Evolutionary conservation across 2,888 invertebrate species (phyloP).

Genomic region (Cabera pusaria): DNA sequence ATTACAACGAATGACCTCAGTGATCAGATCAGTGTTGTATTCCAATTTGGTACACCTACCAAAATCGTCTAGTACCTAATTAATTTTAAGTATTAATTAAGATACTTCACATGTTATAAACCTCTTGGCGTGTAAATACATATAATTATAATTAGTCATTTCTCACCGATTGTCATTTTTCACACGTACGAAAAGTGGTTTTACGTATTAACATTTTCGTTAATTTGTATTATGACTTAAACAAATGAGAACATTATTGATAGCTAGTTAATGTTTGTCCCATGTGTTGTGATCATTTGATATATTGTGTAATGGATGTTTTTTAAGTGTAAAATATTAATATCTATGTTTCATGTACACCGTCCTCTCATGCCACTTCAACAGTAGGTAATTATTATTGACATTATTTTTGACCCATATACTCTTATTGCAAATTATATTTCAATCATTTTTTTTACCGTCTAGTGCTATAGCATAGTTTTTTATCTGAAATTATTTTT

Average conservation of each 20-base stretch:
- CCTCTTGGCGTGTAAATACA: constrained; percentile 49
- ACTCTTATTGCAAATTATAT: too few relatives aligned
- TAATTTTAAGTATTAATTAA: constrained; percentile 59
- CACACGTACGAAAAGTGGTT: constrained; percentile 14
- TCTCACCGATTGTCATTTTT: constrained; percentile 37
- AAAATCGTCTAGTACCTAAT: constrained; percentile 74
- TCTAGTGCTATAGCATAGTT: too few relatives aligned
- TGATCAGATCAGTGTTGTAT: constrained; percentile 66
- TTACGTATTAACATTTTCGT: constrained; percentile 21
- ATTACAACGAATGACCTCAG: constrained; percentile 49
- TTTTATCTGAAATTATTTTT: too few relatives aligned
- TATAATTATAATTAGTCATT: too few relatives aligned
- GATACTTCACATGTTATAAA: constrained; percentile 40
- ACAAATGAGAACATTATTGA: constrained; percentile 24
- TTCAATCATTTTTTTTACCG: too few relatives aligned
- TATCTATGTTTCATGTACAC: constrained; percentile 6
- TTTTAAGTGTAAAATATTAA: constrained; percentile 29
- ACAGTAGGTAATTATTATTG: too few relatives aligned
- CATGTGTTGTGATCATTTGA: constrained; percentile 25
- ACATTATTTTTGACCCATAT: too few relatives aligned
- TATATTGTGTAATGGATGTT: constrained; percentile 20
- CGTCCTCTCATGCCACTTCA: constrained; percentile 1
- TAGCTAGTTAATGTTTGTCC: constrained; percentile 28
- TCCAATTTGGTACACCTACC: constrained; percentile 73
- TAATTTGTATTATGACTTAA: constrained; percentile 12